Evolutionary conservation across 2,797 vertebrate species (phyloP).

Genomic region (Chanos chanos): DNA sequence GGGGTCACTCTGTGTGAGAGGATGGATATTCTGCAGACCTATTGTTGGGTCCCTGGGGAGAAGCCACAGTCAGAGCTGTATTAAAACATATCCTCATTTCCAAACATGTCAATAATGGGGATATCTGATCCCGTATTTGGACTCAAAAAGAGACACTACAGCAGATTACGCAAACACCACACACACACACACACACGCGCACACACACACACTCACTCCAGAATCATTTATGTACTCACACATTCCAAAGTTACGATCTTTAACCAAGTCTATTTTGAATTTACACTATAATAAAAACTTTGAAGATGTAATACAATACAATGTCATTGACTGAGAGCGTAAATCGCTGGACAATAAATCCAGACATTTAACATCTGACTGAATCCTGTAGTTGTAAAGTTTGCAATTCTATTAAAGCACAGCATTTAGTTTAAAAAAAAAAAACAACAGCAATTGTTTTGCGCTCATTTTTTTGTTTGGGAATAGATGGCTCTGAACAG

Average conservation of each 20-base stretch:
- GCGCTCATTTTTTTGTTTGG: background rate
- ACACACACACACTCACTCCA: constrained; percentile 3
- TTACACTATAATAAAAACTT: too few relatives aligned
- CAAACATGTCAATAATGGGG: constrained; percentile 47
- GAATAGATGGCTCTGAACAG: background rate
- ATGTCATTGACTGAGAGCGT: too few relatives aligned
- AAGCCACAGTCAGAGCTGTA: constrained; percentile 1
- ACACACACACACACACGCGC: background rate
- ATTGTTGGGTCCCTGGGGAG: background rate
- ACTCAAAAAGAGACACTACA: constrained; percentile 16
- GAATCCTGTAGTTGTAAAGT: too few relatives aligned
- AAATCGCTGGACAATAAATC: too few relatives aligned
- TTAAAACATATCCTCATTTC: constrained; percentile 29
- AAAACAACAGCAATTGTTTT: background rate
- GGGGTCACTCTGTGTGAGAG: background rate
- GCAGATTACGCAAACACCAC: constrained; percentile 38
- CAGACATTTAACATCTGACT: too few relatives aligned
- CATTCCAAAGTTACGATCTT: constrained; percentile 10
- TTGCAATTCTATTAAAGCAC: too few relatives aligned
- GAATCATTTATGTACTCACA: background rate
- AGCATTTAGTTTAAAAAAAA: too few relatives aligned
- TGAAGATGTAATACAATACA: too few relatives aligned
- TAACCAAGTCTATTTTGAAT: too few relatives aligned
- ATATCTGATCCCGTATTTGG: constrained; percentile 33
- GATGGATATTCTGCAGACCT: background rate